phyloP scores from a whole-genome alignment of 2,888 invertebrate genomes.

The Tuta absoluta region DNA sequence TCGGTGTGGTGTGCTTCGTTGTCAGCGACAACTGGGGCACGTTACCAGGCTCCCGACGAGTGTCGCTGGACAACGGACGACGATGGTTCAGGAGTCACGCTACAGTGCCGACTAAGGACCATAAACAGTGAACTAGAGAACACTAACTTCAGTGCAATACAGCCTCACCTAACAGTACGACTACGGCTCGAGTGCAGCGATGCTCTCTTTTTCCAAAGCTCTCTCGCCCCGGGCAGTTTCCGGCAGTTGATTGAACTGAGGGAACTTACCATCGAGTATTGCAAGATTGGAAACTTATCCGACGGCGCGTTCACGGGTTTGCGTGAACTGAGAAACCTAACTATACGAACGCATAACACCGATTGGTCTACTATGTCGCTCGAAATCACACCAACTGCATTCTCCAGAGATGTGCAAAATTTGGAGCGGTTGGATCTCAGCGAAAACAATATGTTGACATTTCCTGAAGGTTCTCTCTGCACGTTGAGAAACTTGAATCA shows the following conservation, averaged over 20 bases:
- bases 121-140: constrained; percentile 91
- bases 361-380: constrained; percentile 91
- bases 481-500: constrained; percentile 87
- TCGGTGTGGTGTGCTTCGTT: constrained; percentile 72
- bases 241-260: constrained; percentile 87
- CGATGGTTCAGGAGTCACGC: constrained; percentile 84
- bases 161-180: constrained; percentile 89
- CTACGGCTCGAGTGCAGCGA: constrained; percentile 90
- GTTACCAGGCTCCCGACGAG: constrained; percentile 90
- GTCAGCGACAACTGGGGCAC: constrained; percentile 78
- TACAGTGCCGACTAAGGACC: constrained; percentile 87
- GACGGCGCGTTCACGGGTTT: constrained; percentile 91
- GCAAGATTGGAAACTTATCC: constrained; percentile 90
- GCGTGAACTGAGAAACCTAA: constrained; percentile 88
- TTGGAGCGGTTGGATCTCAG: constrained; percentile 88
- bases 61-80: constrained; percentile 89
- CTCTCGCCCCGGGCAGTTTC: constrained; percentile 88
- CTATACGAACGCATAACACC: constrained; percentile 90
- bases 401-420: constrained; percentile 86
- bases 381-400: constrained; percentile 87
- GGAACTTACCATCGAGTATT: constrained; percentile 90
- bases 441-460: constrained; percentile 90
- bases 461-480: constrained; percentile 89
- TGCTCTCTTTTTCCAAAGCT: constrained; percentile 90
- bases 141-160: constrained; percentile 91